Evolutionary conservation across 2,888 invertebrate genomes (phyloP).

Genomic region (Coremacera marginata): DNA sequence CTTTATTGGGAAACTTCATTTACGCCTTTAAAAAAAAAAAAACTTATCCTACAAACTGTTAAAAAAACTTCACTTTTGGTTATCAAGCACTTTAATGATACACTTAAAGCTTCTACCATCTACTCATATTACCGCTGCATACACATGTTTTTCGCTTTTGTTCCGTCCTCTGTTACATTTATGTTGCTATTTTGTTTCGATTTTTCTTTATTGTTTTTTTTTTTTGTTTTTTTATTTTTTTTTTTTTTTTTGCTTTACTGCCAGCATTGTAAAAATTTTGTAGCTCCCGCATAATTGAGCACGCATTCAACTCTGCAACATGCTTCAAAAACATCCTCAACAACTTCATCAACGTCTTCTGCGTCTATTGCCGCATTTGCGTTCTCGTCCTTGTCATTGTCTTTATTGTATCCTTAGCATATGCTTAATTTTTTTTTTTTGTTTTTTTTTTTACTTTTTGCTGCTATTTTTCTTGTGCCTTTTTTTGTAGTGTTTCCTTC

Average conservation of each 20-base stretch:
- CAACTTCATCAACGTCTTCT: conserved; percentile 45
- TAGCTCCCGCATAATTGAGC: conserved; percentile 40
- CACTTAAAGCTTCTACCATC: neutral
- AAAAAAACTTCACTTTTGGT: no score
- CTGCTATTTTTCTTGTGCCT: neutral
- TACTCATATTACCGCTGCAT: neutral
- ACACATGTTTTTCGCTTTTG: neutral
- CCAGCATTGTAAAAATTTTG: neutral
- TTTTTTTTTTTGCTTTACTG: neutral
- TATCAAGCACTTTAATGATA: conserved; percentile 3
- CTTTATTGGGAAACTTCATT: no score
- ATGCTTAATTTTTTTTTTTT: neutral
- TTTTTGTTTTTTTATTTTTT: no score
- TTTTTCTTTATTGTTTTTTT: neutral
- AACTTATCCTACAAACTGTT: no score
- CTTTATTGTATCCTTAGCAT: neutral
- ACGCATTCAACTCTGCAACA: conserved; percentile 32
- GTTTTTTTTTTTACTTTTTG: neutral
- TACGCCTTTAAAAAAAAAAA: no score
- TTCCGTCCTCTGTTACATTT: neutral
- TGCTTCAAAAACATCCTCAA: conserved; percentile 22
- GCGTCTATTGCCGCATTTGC: conserved; percentile 15
- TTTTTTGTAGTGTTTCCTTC: neutral
- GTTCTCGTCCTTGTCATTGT: conserved; percentile 34
- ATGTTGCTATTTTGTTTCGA: neutral